Evolutionary conservation across 23 tunicate species (phyloP).

Genomic region (Clavelina lepadiformis): DNA sequence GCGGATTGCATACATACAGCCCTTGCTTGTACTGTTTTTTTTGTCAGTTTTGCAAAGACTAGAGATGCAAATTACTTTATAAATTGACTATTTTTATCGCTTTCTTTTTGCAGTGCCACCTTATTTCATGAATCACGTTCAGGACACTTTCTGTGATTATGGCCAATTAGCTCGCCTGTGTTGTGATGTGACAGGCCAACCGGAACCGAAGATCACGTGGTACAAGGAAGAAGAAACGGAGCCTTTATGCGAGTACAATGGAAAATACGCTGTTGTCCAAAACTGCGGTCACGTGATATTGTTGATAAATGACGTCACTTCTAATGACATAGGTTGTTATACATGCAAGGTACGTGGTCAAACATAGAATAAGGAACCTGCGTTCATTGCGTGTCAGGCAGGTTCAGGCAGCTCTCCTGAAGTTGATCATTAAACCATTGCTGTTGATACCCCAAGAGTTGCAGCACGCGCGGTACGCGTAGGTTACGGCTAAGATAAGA

Average conservation of each 20-base stretch:
- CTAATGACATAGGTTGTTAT: slow-evolving; percentile 51
- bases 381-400: too few relatives aligned
- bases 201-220: slow-evolving; percentile 60
- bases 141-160: slow-evolving; percentile 29
- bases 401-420: too few relatives aligned
- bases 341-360: slow-evolving; percentile 58
- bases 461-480: too few relatives aligned
- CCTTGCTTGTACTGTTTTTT: too few relatives aligned
- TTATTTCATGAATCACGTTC: slow-evolving; percentile 33
- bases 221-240: slow-evolving; percentile 34
- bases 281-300: slow-evolving; percentile 38
- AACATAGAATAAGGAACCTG: too few relatives aligned
- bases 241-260: slow-evolving; percentile 9
- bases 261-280: slow-evolving; percentile 26
- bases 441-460: too few relatives aligned
- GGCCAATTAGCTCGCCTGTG: slow-evolving; percentile 49
- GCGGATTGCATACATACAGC: too few relatives aligned
- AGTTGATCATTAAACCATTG: too few relatives aligned
- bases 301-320: slow-evolving; percentile 39
- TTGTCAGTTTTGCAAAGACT: too few relatives aligned
- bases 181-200: slow-evolving; percentile 65
- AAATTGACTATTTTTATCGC: too few relatives aligned
- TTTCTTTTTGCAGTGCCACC: slow-evolving; percentile 34
- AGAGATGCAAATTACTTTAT: too few relatives aligned
- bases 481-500: too few relatives aligned